phyloP scores from a whole-genome alignment of 2,888 invertebrate species.

The Bombylius major region DNA sequence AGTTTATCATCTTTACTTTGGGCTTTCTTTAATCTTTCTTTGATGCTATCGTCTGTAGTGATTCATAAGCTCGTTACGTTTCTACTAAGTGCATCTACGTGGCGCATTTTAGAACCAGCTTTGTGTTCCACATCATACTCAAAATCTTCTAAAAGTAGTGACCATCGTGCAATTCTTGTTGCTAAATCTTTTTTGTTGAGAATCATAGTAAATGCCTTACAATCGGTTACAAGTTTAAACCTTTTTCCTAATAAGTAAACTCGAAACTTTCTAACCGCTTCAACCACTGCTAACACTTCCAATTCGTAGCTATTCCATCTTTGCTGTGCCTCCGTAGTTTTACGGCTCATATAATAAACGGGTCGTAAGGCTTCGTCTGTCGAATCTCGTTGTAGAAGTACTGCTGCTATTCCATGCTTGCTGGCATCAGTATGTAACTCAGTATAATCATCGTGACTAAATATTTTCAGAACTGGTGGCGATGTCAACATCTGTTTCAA shows the following conservation, averaged over 20 bases:
- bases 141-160: conserved; percentile 17
- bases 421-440: too few relatives aligned
- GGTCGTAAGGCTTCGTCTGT: too few relatives aligned
- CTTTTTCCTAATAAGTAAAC: conserved; percentile 9
- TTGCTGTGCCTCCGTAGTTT: too few relatives aligned
- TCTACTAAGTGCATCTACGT: conserved; percentile 17
- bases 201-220: conserved; percentile 12
- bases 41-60: neutral
- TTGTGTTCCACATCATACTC: conserved; percentile 17
- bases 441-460: too few relatives aligned
- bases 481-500: too few relatives aligned
- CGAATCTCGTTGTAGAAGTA: too few relatives aligned
- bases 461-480: too few relatives aligned
- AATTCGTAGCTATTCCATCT: conserved; percentile 3
- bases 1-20: conserved; percentile 8
- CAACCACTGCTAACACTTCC: conserved; percentile 7
- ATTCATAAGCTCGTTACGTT: conserved; percentile 9
- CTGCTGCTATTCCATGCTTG: too few relatives aligned
- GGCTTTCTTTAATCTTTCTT: neutral
- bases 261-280: neutral
- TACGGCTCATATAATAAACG: too few relatives aligned
- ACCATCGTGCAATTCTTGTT: conserved; percentile 13
- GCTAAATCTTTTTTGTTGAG: conserved; percentile 13
- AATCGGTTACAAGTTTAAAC: conserved; percentile 15
- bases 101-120: conserved; percentile 12